phyloP scores from a whole-genome alignment of 2,888 invertebrate species.

The Drosophila pullipes region DNA sequence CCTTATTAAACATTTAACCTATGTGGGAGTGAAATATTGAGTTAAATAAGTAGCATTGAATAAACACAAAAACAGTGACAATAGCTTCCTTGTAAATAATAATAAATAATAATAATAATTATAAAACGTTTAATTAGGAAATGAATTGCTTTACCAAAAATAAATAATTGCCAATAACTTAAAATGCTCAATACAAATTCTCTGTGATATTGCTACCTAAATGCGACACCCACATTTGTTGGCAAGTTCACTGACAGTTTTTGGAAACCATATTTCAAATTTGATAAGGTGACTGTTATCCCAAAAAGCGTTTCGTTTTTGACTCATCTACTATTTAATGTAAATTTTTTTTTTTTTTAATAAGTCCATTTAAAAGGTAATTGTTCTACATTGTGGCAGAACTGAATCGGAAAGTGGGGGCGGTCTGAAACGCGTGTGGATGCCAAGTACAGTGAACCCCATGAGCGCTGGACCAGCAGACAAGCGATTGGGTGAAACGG shows the following conservation, averaged over 20 bases:
- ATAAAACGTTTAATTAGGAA: background rate
- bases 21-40: background rate
- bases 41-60: background rate
- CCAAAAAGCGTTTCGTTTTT: constrained; percentile 19
- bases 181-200: background rate
- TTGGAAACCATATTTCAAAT: background rate
- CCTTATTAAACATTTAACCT: background rate
- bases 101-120: background rate
- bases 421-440: constrained; percentile 7
- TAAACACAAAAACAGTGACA: background rate
- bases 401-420: constrained; percentile 4
- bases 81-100: background rate
- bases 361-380: constrained; percentile 66
- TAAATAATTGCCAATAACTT: background rate
- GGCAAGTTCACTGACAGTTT: constrained; percentile 62
- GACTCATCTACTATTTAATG: constrained; percentile 26
- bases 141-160: background rate
- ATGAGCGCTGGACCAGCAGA: constrained; percentile 53
- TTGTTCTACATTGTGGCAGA: constrained; percentile 67
- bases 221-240: background rate
- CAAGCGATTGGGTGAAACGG: constrained; percentile 66
- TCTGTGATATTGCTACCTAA: background rate
- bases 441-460: constrained; percentile 62
- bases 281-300: constrained; percentile 10
- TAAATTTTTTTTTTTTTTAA: constrained; percentile 2